Percentiles rank a stretch among this genome's conserved stretches.
Conservation (phyloP, 2,888 invertebrate genomes). For the Sminthurides aquaticus region DNA sequence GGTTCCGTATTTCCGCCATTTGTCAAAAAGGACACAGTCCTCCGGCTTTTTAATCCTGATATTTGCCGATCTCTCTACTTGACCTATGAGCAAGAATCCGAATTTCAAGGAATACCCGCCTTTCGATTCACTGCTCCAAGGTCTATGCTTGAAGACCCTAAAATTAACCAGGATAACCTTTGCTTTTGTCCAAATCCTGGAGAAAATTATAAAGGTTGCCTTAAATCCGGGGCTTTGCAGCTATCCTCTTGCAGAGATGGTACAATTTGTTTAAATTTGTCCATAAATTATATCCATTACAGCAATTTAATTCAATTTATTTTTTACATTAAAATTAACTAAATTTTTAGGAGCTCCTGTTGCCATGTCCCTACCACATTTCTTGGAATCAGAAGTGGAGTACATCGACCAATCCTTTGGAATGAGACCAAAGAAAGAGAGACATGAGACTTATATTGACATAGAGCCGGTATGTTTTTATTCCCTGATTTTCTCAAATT, state of each 20-base stretch:
- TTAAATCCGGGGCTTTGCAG: constrained; percentile 27
- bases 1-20: constrained; percentile 35
- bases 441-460: constrained; percentile 23
- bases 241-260: constrained; percentile 26
- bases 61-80: constrained; percentile 36
- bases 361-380: constrained; percentile 24
- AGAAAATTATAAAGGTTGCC: constrained; percentile 15
- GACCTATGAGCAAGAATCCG: constrained; percentile 29
- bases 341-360: constrained; percentile 23
- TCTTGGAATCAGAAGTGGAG: constrained; percentile 12
- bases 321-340: no score
- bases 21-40: constrained; percentile 24
- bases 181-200: constrained; percentile 27
- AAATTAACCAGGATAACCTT: constrained; percentile 25
- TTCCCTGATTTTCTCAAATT: neutral
- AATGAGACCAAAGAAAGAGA: constrained; percentile 5
- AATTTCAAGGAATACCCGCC: constrained; percentile 35
- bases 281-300: neutral
- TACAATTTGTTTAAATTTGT: neutral
- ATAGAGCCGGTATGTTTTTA: constrained; percentile 22
- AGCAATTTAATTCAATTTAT: no score
- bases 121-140: constrained; percentile 33
- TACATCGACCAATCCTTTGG: constrained; percentile 20
- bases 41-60: constrained; percentile 28
- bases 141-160: constrained; percentile 29